Evolutionary conservation across 2,113 vertebrate genomes (phyloP).

Genomic region (Podarcis cretensis): DNA sequence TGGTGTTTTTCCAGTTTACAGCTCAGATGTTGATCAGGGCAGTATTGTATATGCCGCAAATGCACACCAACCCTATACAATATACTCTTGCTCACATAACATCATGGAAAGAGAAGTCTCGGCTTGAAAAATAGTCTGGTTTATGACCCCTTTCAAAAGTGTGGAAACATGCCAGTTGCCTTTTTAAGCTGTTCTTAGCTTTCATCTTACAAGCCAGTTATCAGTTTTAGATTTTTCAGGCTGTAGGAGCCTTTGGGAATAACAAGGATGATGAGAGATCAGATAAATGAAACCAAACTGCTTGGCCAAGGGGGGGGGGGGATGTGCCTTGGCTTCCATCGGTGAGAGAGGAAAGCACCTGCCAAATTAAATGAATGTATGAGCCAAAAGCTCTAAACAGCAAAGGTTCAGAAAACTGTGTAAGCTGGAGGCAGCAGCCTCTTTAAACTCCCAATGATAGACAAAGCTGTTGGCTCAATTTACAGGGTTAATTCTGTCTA

Average conservation of each 20-base stretch:
- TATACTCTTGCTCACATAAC: not conserved
- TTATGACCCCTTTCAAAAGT: not conserved
- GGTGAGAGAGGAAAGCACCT: conserved; percentile 13
- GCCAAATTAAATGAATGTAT: conserved; percentile 14
- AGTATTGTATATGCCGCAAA: no score
- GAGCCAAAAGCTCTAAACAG: not conserved
- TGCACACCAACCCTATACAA: not conserved
- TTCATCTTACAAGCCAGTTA: not conserved
- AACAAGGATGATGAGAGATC: not conserved
- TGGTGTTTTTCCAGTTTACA: not conserved
- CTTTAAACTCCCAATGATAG: not conserved
- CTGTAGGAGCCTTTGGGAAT: conserved; percentile 24
- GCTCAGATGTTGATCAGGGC: not conserved
- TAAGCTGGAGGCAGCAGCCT: not conserved
- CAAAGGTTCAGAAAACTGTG: not conserved
- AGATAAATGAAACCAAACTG: not conserved
- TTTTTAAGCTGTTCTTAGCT: not conserved
- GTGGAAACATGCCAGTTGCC: not conserved
- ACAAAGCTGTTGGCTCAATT: not conserved
- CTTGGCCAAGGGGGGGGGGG: not conserved
- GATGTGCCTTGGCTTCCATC: conserved; percentile 3
- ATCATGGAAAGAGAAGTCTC: not conserved
- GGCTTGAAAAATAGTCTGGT: not conserved
- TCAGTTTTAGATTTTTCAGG: conserved; percentile 28
- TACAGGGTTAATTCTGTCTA: not conserved